Conservation (phyloP, 2,797 vertebrate genomes). For the Anableps anableps region DNA sequence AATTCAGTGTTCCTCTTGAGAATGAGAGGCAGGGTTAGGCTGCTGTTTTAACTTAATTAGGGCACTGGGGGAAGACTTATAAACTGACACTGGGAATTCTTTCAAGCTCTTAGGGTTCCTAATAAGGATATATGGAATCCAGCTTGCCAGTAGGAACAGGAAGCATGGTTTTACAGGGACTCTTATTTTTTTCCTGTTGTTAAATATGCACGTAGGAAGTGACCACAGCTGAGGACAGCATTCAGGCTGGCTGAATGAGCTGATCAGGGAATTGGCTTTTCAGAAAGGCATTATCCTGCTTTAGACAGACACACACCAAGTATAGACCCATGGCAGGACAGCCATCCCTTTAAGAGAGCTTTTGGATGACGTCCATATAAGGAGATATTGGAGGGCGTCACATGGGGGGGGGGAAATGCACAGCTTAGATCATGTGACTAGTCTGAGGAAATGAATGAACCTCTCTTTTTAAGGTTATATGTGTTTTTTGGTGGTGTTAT, state of each 20-base stretch:
- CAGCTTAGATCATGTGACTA: constrained; percentile 75
- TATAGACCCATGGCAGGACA: constrained; percentile 57
- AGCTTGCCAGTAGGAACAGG: constrained; percentile 54
- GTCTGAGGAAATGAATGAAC: constrained; percentile 74
- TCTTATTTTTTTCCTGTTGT: constrained; percentile 31
- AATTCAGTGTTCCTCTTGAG: constrained; percentile 11
- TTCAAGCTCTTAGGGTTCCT: constrained; percentile 66
- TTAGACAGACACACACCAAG: constrained; percentile 49
- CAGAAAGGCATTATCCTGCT: constrained; percentile 46
- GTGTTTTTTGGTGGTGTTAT: constrained; percentile 8
- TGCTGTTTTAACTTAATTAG: constrained; percentile 67
- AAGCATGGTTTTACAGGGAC: constrained; percentile 57
- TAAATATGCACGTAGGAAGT: constrained; percentile 67
- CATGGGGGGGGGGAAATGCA: constrained; percentile 76
- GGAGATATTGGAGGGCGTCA: constrained; percentile 80
- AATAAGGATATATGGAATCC: constrained; percentile 77
- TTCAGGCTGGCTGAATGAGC: constrained; percentile 23
- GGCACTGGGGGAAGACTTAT: constrained; percentile 61
- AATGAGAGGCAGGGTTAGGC: constrained; percentile 45
- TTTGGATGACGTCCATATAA: constrained; percentile 84
- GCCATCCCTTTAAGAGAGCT: constrained; percentile 80
- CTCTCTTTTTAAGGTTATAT: constrained; percentile 71
- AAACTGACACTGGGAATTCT: constrained; percentile 67
- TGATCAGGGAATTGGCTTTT: constrained; percentile 54
- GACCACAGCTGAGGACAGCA: constrained; percentile 42